Percentiles rank a stretch among this genome's conserved stretches.
phyloP scores from a whole-genome alignment of 2,888 invertebrate genomes.

The Hirtodrosophila duncani region DNA sequence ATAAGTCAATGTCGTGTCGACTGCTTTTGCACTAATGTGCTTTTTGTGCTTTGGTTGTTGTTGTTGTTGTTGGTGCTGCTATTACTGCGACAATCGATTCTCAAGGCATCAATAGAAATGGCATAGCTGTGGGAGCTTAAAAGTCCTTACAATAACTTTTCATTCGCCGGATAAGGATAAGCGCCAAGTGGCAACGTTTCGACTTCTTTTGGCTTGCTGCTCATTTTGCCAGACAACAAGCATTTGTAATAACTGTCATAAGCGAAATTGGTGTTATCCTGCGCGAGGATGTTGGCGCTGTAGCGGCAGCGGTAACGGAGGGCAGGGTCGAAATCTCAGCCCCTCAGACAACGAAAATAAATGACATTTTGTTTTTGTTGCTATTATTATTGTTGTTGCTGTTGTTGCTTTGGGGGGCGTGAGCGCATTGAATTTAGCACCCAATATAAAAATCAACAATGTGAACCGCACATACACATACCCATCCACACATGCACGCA shows the following conservation, averaged over 20 bases:
- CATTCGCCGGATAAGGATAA: constrained; percentile 58
- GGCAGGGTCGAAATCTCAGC: too few relatives aligned
- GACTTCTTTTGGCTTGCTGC: constrained; percentile 37
- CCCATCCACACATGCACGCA: background rate
- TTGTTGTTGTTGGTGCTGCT: constrained; percentile 15
- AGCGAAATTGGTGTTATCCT: constrained; percentile 70
- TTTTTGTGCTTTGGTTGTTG: constrained; percentile 13
- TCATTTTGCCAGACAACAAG: constrained; percentile 58
- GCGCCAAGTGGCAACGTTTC: constrained; percentile 49
- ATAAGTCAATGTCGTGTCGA: constrained; percentile 39
- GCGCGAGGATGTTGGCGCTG: constrained; percentile 39
- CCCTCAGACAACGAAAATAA: constrained; percentile 54
- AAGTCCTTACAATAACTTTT: constrained; percentile 59
- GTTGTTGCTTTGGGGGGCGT: constrained; percentile 15
- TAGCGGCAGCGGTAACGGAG: constrained; percentile 23
- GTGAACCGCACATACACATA: constrained; percentile 15
- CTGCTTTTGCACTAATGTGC: constrained; percentile 45
- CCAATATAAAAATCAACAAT: constrained; percentile 64
- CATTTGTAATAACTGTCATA: constrained; percentile 72
- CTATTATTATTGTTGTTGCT: constrained; percentile 13
- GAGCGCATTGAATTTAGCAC: constrained; percentile 58
- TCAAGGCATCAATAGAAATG: constrained; percentile 43
- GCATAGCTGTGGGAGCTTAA: constrained; percentile 21
- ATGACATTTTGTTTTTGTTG: constrained; percentile 46
- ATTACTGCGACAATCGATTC: constrained; percentile 50